These are phyloP conservation scores for Apis mellifera DNA, from an alignment of 1,140 invertebrate species.

Conservation along the genomic window Amel_HAv3.1 CM009931.2:3882001-3882500, in stretches of 20 bases:
- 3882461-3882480: no score
- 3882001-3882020: conserved; percentile 64
- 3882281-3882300: background rate
- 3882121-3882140: background rate
- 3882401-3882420: no score
- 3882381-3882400: no score
- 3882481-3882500: background rate
- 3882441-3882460: no score
- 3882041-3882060: conserved; percentile 12
- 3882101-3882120: background rate
- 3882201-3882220: conserved; percentile 41
- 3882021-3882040: background rate
- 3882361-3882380: no score
- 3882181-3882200: conserved; percentile 26
- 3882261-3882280: background rate
- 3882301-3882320: background rate
- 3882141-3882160: background rate
- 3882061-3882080: conserved; percentile 32
- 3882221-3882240: conserved; percentile 17
- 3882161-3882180: conserved; percentile 56
- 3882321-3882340: no score
- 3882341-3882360: no score
- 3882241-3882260: conserved; percentile 47
- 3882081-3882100: background rate
- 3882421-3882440: no score